Base-by-base conservation (phyloP, 2,797 vertebrate species). In the Psittacula echo region DNA sequence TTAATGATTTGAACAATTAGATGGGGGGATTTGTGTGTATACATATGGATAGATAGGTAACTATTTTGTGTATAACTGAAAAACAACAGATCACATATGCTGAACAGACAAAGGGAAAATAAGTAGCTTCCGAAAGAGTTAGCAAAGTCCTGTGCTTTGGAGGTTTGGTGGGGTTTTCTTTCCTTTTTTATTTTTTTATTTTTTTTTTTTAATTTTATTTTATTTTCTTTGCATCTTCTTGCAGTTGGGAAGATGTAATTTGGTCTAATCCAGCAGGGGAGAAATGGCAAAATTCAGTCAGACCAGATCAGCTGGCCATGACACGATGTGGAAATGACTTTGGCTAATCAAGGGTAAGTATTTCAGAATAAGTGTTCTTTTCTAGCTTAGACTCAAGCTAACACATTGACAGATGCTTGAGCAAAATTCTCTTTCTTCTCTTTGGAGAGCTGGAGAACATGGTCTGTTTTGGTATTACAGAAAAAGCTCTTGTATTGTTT, bases 51-150 rank as follows among this genome's bases (percentile, higher is more conserved):
- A 74, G 9, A 3, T 17, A 11, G 3, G 3, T 26, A 20, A 7
- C 2, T 58, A 19, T 4, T 5, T 16, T 22, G 37, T 60, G 11
- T 51, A 10, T 34, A 78, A 39, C 8, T 71, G 27, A 51, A 75
- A 83, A 67, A 0, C 8, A 34, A 27, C 8, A 6, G 12, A 27
- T 76, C 12, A 22, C 1, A 1, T 42, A 15, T 2, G 2, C 26
- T 72, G 41, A 23, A 7, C 6, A 73, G 50, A 13, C 6, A 47
- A 64, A 27, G 34, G 24, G 22, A 76, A 76, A 83, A 50, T n/a
- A 76, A 66, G 23, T 37, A 76, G 10, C 18, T 4, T 58, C 13
- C 39, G 24, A 10, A 76, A 22, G 10, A 54, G 13, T 51, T 39
- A 50, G 16, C 14, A 27, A 72, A 64, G 1, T 47, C 41, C 65